phyloP scores from a whole-genome alignment of 2,113 vertebrate genomes.

The Canis aureus region DNA sequence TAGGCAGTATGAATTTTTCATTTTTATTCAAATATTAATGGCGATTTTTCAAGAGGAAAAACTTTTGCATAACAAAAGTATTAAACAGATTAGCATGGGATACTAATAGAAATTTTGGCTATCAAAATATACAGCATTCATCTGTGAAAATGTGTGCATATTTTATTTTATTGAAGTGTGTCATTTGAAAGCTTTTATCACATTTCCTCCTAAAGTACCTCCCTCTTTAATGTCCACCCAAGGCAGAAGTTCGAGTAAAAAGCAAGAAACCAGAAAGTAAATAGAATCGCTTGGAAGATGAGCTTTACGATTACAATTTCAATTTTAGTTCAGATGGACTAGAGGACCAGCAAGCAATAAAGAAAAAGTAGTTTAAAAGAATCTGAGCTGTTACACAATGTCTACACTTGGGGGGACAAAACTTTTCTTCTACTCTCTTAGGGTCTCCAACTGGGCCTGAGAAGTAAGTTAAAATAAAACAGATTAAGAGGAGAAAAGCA shows the following conservation, averaged over 20 bases:
- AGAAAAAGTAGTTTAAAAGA: not conserved
- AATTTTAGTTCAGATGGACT: not conserved
- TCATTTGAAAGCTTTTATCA: not conserved
- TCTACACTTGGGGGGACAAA: not conserved
- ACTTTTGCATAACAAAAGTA: not conserved
- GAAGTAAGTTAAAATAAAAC: not conserved
- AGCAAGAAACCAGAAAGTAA: not conserved
- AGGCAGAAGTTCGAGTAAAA: not conserved
- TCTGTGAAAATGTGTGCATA: not conserved
- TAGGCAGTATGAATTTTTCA: not conserved
- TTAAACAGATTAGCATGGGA: not conserved
- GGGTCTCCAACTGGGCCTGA: not conserved
- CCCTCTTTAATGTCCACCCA: not conserved
- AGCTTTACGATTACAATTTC: not conserved
- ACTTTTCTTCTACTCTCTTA: not conserved
- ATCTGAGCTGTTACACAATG: not conserved
- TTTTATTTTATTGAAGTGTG: not conserved
- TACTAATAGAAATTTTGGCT: slow-evolving; percentile 26
- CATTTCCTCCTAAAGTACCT: not conserved
- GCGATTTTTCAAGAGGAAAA: not conserved
- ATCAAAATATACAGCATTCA: not conserved
- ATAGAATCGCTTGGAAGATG: not conserved
- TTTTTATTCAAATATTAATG: not conserved
- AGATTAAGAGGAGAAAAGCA: not conserved
- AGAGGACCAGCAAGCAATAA: not conserved